Evolutionary conservation across 2,888 invertebrate species (phyloP).

Genomic region (Isoperla grammatica): DNA sequence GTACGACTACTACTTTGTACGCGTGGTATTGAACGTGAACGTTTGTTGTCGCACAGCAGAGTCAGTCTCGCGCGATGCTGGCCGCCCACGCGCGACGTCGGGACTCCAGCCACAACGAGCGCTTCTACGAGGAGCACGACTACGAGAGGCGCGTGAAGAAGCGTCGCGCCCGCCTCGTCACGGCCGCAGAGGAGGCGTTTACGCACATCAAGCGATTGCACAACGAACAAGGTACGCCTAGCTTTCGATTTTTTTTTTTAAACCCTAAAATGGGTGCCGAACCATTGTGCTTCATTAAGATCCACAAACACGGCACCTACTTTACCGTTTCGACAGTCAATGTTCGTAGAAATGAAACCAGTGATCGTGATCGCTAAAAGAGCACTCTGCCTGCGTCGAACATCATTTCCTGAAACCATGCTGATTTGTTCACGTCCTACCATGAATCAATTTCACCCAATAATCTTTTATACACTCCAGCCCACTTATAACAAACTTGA

Average conservation of each 20-base stretch:
- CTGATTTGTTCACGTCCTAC: too few relatives aligned
- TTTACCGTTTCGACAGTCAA: background rate
- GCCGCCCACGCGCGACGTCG: conserved; percentile 77
- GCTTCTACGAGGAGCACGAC: conserved; percentile 97
- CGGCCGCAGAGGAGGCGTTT: conserved; percentile 96
- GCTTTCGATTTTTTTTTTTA: too few relatives aligned
- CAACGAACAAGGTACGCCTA: conserved; percentile 47
- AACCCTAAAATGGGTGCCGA: too few relatives aligned
- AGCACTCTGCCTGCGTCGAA: too few relatives aligned
- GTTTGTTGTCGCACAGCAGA: conserved; percentile 47
- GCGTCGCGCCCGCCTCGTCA: conserved; percentile 79
- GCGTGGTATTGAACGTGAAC: too few relatives aligned
- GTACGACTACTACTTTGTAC: too few relatives aligned
- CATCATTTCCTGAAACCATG: too few relatives aligned
- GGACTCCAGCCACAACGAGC: conserved; percentile 92
- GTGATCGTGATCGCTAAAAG: too few relatives aligned
- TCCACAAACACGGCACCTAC: background rate
- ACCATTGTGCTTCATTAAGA: background rate
- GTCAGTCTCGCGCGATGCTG: conserved; percentile 63
- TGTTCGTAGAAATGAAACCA: too few relatives aligned
- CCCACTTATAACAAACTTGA: too few relatives aligned
- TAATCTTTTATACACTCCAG: too few relatives aligned
- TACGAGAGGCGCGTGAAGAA: conserved; percentile 90
- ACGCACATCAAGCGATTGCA: conserved; percentile 86
- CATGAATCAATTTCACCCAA: too few relatives aligned